Percentiles rank a stretch among this genome's conserved stretches.
phyloP scores from a whole-genome alignment of 1,140 invertebrate species.

The Musca domestica region DNA sequence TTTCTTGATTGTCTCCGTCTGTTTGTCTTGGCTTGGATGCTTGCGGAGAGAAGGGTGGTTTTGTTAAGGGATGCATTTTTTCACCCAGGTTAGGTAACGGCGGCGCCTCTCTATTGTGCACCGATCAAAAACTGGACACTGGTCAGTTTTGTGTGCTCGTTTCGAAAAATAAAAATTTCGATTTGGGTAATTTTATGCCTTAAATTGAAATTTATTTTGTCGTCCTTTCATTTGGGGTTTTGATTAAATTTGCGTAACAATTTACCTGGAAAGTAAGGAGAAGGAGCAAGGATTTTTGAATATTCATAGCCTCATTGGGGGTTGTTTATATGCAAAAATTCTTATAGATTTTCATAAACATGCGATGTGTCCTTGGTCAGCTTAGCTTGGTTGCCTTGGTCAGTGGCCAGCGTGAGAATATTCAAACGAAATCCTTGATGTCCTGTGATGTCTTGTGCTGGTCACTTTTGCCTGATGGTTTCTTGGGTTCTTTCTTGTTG shows the following conservation, averaged over 20 bases:
- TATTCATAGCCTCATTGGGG: background rate
- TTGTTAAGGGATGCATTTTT: slow-evolving; percentile 3
- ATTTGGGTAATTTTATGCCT: slow-evolving; percentile 20
- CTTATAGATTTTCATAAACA: too few relatives aligned
- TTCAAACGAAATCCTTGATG: background rate
- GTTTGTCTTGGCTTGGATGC: background rate
- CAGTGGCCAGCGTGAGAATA: slow-evolving; percentile 28
- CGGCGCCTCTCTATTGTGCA: background rate
- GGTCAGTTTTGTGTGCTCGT: slow-evolving; percentile 3
- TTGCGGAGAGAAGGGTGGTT: background rate
- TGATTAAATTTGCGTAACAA: slow-evolving; percentile 15
- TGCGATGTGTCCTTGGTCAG: too few relatives aligned
- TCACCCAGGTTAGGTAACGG: background rate
- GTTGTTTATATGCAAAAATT: too few relatives aligned
- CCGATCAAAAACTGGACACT: background rate
- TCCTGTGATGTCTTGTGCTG: background rate
- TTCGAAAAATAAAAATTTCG: background rate
- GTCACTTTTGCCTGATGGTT: background rate
- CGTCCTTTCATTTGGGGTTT: background rate
- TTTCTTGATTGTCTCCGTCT: background rate
- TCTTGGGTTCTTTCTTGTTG: background rate
- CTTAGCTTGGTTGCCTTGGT: background rate
- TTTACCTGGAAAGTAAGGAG: slow-evolving; percentile 7
- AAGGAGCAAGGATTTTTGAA: background rate
- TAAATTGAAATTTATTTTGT: slow-evolving; percentile 14